A percentile compares a stretch with the other conserved stretches of the same genome.
Evolutionary conservation across 2,888 invertebrate species (phyloP).

Genomic region (Drosophila monieri): DNA sequence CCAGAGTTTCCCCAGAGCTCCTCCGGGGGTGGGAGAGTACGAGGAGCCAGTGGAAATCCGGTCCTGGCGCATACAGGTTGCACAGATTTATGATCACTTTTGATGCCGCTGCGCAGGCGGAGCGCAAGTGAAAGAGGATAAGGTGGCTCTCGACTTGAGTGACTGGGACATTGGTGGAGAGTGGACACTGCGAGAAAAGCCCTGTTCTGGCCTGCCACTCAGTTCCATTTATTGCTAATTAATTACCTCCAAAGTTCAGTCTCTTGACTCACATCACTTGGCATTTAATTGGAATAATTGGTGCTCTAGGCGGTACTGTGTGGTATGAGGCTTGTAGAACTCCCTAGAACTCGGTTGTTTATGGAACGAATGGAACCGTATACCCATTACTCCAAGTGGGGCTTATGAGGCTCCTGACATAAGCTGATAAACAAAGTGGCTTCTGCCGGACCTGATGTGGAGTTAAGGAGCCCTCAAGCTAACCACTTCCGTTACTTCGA

Average conservation of each 20-base stretch:
- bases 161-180: conserved; percentile 1
- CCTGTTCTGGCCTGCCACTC: no score
- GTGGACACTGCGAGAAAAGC: neutral
- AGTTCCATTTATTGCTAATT: no score
- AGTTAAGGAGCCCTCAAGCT: no score
- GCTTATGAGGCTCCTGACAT: neutral
- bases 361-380: no score
- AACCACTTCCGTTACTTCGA: neutral
- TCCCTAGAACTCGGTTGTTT: no score
- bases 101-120: conserved; percentile 66
- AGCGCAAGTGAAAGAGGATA: conserved; percentile 41
- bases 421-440: neutral
- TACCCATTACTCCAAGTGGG: no score
- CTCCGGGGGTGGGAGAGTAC: conserved; percentile 28
- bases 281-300: no score
- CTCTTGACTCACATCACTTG: no score
- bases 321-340: no score
- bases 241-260: no score
- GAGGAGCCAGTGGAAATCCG: conserved; percentile 64
- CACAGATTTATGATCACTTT: conserved; percentile 74
- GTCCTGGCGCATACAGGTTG: conserved; percentile 61
- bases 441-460: neutral
- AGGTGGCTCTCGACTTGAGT: conserved; percentile 13
- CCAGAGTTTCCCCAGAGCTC: neutral
- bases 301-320: no score